phyloP scores from a whole-genome alignment of 2,888 invertebrate species.

The Oegoconia quadripuncta region DNA sequence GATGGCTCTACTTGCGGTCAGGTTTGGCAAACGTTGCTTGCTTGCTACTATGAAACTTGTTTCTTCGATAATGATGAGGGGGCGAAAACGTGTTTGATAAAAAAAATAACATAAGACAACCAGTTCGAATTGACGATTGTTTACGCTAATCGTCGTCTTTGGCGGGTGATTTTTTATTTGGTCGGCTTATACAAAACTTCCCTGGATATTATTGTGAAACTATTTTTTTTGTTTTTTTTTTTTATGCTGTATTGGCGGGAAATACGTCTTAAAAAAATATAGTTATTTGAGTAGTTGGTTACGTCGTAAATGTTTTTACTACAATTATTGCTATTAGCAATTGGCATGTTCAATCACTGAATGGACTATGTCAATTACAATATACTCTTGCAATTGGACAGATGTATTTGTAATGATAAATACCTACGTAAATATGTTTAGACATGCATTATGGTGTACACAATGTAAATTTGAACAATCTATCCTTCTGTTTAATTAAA shows the following conservation, averaged over 20 bases:
- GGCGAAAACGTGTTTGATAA: conserved; percentile 53
- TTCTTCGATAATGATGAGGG: conserved; percentile 27
- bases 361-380: conserved; percentile 41
- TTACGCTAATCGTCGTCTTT: conserved; percentile 32
- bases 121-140: conserved; percentile 48
- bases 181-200: conserved; percentile 44
- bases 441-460: no score
- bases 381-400: conserved; percentile 24
- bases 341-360: conserved; percentile 45
- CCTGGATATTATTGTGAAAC: conserved; percentile 16
- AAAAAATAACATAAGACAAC: conserved; percentile 56
- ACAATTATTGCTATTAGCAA: conserved; percentile 61
- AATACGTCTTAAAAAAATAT: no score
- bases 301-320: conserved; percentile 47
- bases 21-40: conserved; percentile 54
- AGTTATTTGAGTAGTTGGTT: no score
- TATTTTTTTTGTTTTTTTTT: conserved; percentile 25
- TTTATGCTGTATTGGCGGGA: conserved; percentile 23
- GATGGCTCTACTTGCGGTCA: conserved; percentile 35
- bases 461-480: no score
- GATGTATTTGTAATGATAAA: background rate
- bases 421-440: no score
- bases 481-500: no score
- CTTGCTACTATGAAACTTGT: conserved; percentile 52
- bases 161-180: conserved; percentile 38